Evolutionary conservation across 2,888 invertebrate species (phyloP), one percentile per base, ranked within the genome.

Genomic region (Diadegma fenestrale): DNA sequence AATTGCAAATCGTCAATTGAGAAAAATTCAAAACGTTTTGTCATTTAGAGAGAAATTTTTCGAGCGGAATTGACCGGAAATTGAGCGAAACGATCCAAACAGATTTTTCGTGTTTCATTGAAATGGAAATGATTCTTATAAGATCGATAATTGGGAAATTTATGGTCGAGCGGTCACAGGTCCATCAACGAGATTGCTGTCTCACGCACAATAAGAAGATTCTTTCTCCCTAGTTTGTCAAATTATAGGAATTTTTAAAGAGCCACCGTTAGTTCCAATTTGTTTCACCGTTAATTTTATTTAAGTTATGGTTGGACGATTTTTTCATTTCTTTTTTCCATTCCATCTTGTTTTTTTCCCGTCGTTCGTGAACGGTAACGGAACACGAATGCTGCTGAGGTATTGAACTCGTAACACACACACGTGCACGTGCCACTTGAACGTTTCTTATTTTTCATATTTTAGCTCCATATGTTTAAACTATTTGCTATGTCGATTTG

Each of bases 211-310:
- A 48, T 48, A 22, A 64, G 3, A 7, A 30, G 48, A 3, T n/a
- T 64, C 30, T 48, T 51, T 26, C 48, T 66, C 30, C 19, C n/a
- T 75, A 41, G 72, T 45, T 61, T 43, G 43, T 45, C 43, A 73
- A 73, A 73, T 76, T 76, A 76, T 48, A 10, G 26, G 48, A 76
- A 64, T 51, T 51, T 64, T 51, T 41, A 7, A 37, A 33, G 19
- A 64, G 48, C 41, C 17, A 33, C 76, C 76, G 64, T 76, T 76
- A 76, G 48, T 64, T 64, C 45, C 76, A 64, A 76, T 76, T 76
- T 64, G 64, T 64, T 64, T 48, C 19, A 76, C 64, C 76, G 64
- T 76, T 76, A 76, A 33, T 54, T 54, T 30, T 45, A 76, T 64
- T 51, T 22, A 8, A 30, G 48, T 51, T 64, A 64, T 64, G 64